These are phyloP conservation scores for Etheostoma nigrum DNA, from an alignment of 2,797 vertebrate species.

Conservation along the genomic window DNA sequence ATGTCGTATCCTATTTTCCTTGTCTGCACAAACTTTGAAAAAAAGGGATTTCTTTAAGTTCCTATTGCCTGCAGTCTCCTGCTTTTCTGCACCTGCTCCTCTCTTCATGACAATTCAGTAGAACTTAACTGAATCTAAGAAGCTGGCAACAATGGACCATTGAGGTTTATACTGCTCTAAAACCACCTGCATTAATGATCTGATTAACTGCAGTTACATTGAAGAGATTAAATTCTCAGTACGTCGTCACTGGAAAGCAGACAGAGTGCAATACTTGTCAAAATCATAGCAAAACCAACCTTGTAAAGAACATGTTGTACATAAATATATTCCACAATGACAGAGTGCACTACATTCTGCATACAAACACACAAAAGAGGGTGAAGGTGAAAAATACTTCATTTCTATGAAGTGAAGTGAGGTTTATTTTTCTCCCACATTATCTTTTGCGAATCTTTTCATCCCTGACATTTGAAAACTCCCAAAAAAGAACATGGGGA, in stretches of 20 bases:
- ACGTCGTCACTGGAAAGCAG: slow-evolving; percentile 6
- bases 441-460: slow-evolving; percentile 10
- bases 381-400: slow-evolving; percentile 7
- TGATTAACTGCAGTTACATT: slow-evolving; percentile 26
- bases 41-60: no score
- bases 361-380: slow-evolving; percentile 6
- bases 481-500: slow-evolving; percentile 10
- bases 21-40: no score
- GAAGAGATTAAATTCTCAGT: slow-evolving; percentile 20
- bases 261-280: slow-evolving; percentile 5
- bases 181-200: slow-evolving; percentile 28
- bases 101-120: no score
- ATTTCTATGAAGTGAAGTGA: slow-evolving; percentile 19
- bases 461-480: slow-evolving; percentile 22
- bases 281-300: slow-evolving; percentile 7
- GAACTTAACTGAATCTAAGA: no score
- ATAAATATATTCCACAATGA: not conserved
- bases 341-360: not conserved
- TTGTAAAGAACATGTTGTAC: not conserved
- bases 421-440: slow-evolving; percentile 25
- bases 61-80: no score
- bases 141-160: not conserved
- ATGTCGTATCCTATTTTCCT: no score
- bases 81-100: no score
- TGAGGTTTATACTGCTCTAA: slow-evolving; percentile 13